Conservation (phyloP, 2,888 invertebrate species). For the Lasioglossum calceatum region DNA sequence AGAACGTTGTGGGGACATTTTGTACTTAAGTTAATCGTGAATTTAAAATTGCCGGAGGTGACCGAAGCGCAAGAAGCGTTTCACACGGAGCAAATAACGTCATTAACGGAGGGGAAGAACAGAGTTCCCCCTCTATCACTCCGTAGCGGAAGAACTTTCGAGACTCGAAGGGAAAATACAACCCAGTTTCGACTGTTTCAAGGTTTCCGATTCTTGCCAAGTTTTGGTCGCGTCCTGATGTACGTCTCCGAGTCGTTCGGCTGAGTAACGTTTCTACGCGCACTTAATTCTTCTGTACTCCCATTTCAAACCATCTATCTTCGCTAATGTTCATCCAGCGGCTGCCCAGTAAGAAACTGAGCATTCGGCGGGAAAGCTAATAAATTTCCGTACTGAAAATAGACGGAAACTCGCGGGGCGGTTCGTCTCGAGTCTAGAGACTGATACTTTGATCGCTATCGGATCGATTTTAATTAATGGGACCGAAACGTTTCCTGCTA, state of each 20-base stretch:
- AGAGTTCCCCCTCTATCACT: constrained; percentile 13
- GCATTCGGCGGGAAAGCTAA: constrained; percentile 20
- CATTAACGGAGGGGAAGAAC: constrained; percentile 2
- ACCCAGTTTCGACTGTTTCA: constrained; percentile 47
- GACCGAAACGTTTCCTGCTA: not conserved
- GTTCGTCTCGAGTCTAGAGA: constrained; percentile 21
- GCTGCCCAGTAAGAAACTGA: constrained; percentile 20
- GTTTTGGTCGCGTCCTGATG: constrained; percentile 14
- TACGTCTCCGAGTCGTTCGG: constrained; percentile 18
- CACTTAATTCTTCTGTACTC: constrained; percentile 35
- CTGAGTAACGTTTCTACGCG: constrained; percentile 1
- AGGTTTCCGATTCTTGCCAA: constrained; percentile 51
- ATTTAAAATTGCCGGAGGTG: not conserved
- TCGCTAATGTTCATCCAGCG: constrained; percentile 25
- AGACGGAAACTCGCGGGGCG: constrained; percentile 12
- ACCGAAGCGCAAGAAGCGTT: not conserved
- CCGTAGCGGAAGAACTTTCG: constrained; percentile 15
- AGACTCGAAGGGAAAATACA: constrained; percentile 40
- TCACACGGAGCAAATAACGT: constrained; percentile 24
- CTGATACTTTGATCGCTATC: constrained; percentile 30
- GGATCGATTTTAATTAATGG: constrained; percentile 27
- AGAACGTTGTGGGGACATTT: not conserved
- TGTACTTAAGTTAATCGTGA: not conserved
- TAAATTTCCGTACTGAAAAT: constrained; percentile 38
- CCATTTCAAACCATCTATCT: constrained; percentile 34